phyloP scores from a whole-genome alignment of 2,888 invertebrate genomes.

The Melieria picta region DNA sequence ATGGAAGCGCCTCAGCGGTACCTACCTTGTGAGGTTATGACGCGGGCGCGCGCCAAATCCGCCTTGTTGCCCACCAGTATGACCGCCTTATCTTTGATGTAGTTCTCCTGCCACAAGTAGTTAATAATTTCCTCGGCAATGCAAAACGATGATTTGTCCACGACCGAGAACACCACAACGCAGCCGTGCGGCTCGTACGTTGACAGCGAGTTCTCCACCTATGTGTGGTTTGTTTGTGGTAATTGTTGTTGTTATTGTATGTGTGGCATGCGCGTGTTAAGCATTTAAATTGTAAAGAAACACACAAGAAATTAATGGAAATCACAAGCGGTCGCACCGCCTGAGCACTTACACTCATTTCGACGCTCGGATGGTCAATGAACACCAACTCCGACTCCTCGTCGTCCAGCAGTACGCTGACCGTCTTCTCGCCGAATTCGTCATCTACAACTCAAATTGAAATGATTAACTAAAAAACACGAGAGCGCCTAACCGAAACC shows the following conservation, averaged over 20 bases:
- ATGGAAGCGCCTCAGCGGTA: neutral
- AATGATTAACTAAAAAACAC: slow-evolving; percentile 63
- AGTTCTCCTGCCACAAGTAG: slow-evolving; percentile 85
- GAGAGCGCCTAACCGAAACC: slow-evolving; percentile 45
- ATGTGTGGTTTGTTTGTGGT: slow-evolving; percentile 58
- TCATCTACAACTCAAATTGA: slow-evolving; percentile 79
- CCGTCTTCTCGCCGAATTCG: slow-evolving; percentile 90
- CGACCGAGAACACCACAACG: slow-evolving; percentile 90
- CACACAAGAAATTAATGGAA: neutral
- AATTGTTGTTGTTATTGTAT: neutral
- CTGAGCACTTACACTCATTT: slow-evolving; percentile 83
- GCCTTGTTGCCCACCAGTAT: slow-evolving; percentile 95
- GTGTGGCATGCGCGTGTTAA: neutral
- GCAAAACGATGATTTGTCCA: slow-evolving; percentile 83
- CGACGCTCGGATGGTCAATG: slow-evolving; percentile 87
- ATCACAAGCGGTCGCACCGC: neutral
- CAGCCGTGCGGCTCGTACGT: slow-evolving; percentile 94
- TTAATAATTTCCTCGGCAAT: slow-evolving; percentile 86
- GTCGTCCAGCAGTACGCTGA: slow-evolving; percentile 88
- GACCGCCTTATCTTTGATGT: slow-evolving; percentile 83
- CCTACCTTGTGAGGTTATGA: slow-evolving; percentile 84
- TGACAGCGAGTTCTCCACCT: slow-evolving; percentile 88
- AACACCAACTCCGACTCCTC: slow-evolving; percentile 91
- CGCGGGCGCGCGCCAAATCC: slow-evolving; percentile 87
- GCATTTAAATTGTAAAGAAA: neutral